phyloP scores from a whole-genome alignment of 2,888 invertebrate species.

The Drosophila diplacantha region DNA sequence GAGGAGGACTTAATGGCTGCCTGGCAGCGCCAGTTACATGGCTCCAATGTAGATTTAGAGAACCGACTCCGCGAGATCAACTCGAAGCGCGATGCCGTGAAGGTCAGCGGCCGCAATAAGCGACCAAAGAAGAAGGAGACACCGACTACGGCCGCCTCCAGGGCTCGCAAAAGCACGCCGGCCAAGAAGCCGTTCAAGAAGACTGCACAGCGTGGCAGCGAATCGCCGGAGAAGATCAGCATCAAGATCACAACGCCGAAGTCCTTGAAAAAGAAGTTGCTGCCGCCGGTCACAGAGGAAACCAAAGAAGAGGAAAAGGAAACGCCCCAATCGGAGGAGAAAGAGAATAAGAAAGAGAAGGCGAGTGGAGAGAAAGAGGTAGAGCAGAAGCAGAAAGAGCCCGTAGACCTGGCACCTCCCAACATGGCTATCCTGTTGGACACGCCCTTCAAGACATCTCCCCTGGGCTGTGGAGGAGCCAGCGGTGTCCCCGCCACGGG shows the following conservation, averaged over 20 bases:
- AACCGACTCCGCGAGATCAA: constrained; percentile 74
- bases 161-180: not conserved
- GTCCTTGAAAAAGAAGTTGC: constrained; percentile 14
- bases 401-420: constrained; percentile 33
- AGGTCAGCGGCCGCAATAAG: constrained; percentile 17
- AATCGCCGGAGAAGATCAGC: constrained; percentile 44
- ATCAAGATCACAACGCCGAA: constrained; percentile 66
- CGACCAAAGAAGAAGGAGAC: constrained; percentile 32
- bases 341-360: constrained; percentile 1
- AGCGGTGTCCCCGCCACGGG: not conserved
- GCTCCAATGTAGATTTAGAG: constrained; percentile 66
- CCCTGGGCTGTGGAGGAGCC: not conserved
- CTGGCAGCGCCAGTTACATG: constrained; percentile 67
- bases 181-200: constrained; percentile 1
- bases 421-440: constrained; percentile 78
- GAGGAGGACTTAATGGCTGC: constrained; percentile 63
- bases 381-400: not conserved
- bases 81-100: constrained; percentile 50
- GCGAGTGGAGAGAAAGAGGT: not conserved
- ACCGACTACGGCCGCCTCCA: constrained; percentile 1
- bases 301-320: not conserved
- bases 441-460: constrained; percentile 80
- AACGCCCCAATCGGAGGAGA: not conserved
- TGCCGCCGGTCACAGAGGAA: not conserved
- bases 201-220: not conserved